Evolutionary conservation across 2,888 invertebrate species (phyloP).

Genomic region (Drosophila meridiana): DNA sequence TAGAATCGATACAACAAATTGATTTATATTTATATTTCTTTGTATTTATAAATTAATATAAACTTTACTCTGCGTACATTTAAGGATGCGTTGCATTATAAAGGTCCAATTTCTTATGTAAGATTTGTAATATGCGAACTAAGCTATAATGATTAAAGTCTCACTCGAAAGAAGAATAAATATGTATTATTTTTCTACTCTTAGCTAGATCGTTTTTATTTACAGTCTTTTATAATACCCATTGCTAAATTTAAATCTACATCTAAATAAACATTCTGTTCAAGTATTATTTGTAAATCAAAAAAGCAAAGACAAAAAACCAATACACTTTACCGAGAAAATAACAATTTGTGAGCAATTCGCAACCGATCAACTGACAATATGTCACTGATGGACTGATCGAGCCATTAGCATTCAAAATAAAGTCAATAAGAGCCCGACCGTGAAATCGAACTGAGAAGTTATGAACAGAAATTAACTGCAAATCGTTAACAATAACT

Average conservation of each 20-base stretch:
- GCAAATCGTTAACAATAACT: slow-evolving; percentile 84
- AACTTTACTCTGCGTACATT: no score
- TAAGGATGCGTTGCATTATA: no score
- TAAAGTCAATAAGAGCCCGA: slow-evolving; percentile 68
- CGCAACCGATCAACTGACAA: slow-evolving; percentile 32
- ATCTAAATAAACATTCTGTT: not conserved
- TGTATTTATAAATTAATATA: no score
- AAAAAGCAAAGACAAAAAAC: not conserved
- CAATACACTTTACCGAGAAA: not conserved
- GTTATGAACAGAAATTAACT: slow-evolving; percentile 79
- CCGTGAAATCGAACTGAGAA: slow-evolving; percentile 68
- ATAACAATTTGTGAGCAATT: slow-evolving; percentile 11
- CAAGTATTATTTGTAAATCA: not conserved
- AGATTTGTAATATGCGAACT: not conserved
- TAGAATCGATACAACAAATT: no score
- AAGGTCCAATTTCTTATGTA: no score
- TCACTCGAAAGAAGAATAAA: not conserved
- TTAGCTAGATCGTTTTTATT: not conserved
- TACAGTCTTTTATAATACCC: not conserved
- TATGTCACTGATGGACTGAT: slow-evolving; percentile 54
- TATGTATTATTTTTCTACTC: not conserved
- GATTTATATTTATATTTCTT: no score
- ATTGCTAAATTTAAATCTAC: not conserved
- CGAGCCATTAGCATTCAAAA: slow-evolving; percentile 75
- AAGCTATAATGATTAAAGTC: not conserved